Evolutionary conservation across 2,113 vertebrate genomes (phyloP).

Genomic region (Montifringilla adamsi): DNA sequence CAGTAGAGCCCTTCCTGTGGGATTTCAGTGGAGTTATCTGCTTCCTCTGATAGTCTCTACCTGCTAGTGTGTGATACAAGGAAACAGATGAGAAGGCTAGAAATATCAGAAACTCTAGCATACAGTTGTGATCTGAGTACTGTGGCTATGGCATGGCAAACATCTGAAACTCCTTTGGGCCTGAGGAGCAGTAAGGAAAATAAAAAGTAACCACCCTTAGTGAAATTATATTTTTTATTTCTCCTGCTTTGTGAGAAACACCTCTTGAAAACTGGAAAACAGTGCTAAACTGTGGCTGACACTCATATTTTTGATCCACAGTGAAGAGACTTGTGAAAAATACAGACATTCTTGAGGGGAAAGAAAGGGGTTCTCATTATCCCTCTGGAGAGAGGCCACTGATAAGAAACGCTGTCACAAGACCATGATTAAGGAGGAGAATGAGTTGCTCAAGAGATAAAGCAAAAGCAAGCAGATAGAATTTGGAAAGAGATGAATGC

Average conservation of each 20-base stretch:
- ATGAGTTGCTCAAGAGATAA: not conserved
- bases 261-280: not conserved
- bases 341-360: not conserved
- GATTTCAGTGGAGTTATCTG: not conserved
- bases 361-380: not conserved
- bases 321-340: not conserved
- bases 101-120: not conserved
- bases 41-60: not conserved
- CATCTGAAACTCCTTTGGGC: not conserved
- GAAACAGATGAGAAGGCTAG: not conserved
- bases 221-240: not conserved
- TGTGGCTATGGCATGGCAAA: not conserved
- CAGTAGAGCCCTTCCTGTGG: not conserved
- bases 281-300: not conserved
- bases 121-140: not conserved
- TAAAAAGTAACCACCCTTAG: not conserved
- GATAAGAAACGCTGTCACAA: not conserved
- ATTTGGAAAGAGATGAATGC: not conserved
- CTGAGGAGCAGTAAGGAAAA: not conserved
- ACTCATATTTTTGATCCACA: not conserved
- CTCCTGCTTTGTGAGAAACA: not conserved
- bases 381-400: not conserved
- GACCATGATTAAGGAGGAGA: not conserved
- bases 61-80: not conserved
- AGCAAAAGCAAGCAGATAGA: not conserved